These are phyloP conservation scores for Pogonomyrmex barbatus DNA, from an alignment of 1,140 invertebrate genomes.

Conservation along the genomic window DNA sequence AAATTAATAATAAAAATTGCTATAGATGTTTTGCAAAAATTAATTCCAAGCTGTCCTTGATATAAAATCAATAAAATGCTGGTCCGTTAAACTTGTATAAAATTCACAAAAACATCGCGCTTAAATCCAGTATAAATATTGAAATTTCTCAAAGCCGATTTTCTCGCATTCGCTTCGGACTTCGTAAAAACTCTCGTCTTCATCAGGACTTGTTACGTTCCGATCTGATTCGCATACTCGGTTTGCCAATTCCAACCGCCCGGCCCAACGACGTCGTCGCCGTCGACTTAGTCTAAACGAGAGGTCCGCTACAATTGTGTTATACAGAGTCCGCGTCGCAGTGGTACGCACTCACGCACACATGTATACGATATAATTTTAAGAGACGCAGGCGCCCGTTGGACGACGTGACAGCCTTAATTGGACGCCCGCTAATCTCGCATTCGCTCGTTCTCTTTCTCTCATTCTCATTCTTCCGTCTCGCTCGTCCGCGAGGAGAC, in stretches of 20 bases:
- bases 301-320: constrained; percentile 66
- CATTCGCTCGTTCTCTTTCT: constrained; percentile 24
- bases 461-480: not conserved
- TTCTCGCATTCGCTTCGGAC: constrained; percentile 27
- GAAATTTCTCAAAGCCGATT: constrained; percentile 37
- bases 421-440: constrained; percentile 43
- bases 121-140: not conserved
- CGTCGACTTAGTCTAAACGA: constrained; percentile 66
- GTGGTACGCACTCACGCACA: constrained; percentile 45
- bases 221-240: constrained; percentile 36
- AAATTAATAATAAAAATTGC: not conserved
- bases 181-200: constrained; percentile 38
- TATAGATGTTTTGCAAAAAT: constrained; percentile 38
- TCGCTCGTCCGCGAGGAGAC: constrained; percentile 21
- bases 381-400: constrained; percentile 40
- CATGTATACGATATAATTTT: constrained; percentile 40
- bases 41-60: constrained; percentile 27
- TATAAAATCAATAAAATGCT: constrained; percentile 43
- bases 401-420: constrained; percentile 44
- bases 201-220: constrained; percentile 67
- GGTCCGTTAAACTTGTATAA: constrained; percentile 8
- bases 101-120: constrained; percentile 15
- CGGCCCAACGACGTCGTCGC: constrained; percentile 52
- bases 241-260: constrained; percentile 50
- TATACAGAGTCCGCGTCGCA: constrained; percentile 55